These are phyloP conservation scores for Buphagus erythrorhynchus DNA, from an alignment of 2,797 vertebrate species.

Conservation along the genomic window DNA sequence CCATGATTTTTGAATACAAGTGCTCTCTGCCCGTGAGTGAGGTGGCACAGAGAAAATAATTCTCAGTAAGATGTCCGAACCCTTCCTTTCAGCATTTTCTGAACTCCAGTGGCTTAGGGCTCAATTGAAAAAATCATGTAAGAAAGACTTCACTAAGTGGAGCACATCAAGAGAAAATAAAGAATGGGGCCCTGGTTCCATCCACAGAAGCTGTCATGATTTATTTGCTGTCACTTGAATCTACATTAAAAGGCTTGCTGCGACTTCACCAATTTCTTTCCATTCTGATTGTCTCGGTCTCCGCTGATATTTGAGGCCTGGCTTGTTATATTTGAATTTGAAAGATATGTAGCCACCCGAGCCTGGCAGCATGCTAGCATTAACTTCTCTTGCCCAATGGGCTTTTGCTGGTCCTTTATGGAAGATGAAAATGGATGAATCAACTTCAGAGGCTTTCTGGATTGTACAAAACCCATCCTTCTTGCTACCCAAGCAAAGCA, in stretches of 20 bases:
- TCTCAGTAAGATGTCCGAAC: not conserved
- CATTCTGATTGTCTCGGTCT: not conserved
- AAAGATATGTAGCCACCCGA: conserved; percentile 13
- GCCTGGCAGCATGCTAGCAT: not conserved
- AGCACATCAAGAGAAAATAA: conserved; percentile 40
- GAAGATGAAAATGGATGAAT: conserved; percentile 52
- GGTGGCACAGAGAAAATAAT: not conserved
- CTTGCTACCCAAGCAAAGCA: conserved; percentile 8
- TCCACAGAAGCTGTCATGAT: conserved; percentile 22
- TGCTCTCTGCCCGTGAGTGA: fast-evolving
- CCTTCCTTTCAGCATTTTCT: not conserved
- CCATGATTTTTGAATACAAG: not conserved
- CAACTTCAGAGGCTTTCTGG: conserved; percentile 38
- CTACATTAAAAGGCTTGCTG: conserved; percentile 38
- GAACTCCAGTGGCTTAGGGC: not conserved
- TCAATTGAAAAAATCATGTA: not conserved
- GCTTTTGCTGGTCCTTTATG: conserved; percentile 27
- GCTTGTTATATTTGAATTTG: conserved; percentile 53
- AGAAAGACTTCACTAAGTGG: conserved; percentile 6
- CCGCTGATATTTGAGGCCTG: conserved; percentile 23
- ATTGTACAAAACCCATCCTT: not conserved
- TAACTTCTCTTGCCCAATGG: not conserved
- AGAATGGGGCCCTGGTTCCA: conserved; percentile 16
- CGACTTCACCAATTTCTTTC: conserved; percentile 7
- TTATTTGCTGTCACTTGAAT: conserved; percentile 47